Conservation (phyloP, 2,113 vertebrate genomes). For the Naja naja region DNA sequence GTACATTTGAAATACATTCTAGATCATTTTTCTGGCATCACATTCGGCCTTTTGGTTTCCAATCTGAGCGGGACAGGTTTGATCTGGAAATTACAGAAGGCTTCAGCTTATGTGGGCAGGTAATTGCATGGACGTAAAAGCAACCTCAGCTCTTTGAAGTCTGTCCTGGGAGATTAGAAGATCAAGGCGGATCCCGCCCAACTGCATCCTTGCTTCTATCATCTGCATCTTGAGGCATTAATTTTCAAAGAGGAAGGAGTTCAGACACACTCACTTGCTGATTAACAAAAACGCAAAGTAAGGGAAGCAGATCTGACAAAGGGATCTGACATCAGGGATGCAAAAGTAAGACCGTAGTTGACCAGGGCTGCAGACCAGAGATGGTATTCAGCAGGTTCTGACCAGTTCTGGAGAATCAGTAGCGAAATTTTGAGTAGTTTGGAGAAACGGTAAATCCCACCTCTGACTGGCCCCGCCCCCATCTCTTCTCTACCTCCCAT, state of each 20-base stretch:
- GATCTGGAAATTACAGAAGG: constrained; percentile 14
- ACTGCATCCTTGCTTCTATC: background rate
- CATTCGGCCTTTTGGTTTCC: background rate
- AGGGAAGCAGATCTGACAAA: background rate
- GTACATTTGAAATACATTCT: background rate
- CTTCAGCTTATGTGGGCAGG: background rate
- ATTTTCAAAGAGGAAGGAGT: background rate
- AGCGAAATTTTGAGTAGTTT: too few species aligned
- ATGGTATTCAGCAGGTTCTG: too few species aligned
- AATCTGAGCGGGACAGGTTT: constrained; percentile 6
- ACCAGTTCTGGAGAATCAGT: too few species aligned
- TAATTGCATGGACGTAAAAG: constrained; percentile 15
- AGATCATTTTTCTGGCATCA: background rate
- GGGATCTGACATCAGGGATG: background rate
- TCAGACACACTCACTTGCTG: background rate
- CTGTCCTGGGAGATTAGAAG: background rate
- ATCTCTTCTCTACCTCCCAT: too few species aligned
- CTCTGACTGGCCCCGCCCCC: too few species aligned
- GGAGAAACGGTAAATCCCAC: too few species aligned
- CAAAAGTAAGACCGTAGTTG: background rate
- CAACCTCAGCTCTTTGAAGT: background rate
- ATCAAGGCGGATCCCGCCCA: background rate
- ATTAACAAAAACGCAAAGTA: background rate
- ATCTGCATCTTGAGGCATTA: background rate
- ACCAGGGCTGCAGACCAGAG: background rate